phyloP scores from a whole-genome alignment of 2,888 invertebrate genomes.

The Latrodectus elegans region DNA sequence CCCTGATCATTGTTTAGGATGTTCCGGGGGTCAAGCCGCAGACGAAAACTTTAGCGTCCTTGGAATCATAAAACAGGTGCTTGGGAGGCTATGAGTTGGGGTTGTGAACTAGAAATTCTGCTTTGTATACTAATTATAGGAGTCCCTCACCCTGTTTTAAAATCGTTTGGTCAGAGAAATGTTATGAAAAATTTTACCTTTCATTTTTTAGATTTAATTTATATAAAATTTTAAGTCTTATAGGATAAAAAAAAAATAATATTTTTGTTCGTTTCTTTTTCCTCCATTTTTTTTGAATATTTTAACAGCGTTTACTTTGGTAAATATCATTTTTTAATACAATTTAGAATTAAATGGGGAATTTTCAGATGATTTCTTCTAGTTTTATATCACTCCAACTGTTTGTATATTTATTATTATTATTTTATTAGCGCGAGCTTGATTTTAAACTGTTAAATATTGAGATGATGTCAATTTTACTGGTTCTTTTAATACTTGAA shows the following conservation, averaged over 20 bases:
- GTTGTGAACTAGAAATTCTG: neutral
- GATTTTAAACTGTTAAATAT: too few relatives aligned
- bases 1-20: slow-evolving; percentile 49
- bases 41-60: slow-evolving; percentile 46
- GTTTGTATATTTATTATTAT: too few relatives aligned
- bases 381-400: too few relatives aligned
- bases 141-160: neutral
- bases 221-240: neutral
- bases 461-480: too few relatives aligned
- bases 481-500: too few relatives aligned
- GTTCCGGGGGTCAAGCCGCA: slow-evolving; percentile 62
- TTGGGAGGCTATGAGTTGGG: slow-evolving; percentile 58
- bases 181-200: neutral
- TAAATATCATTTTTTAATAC: too few relatives aligned
- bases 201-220: too few relatives aligned
- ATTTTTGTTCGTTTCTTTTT: neutral
- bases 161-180: neutral
- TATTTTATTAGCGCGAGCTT: too few relatives aligned
- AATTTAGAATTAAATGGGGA: too few relatives aligned
- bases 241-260: neutral
- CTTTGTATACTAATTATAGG: neutral
- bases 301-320: too few relatives aligned
- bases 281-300: too few relatives aligned
- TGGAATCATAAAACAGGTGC: slow-evolving; percentile 54
- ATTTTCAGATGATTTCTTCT: too few relatives aligned